Base-by-base conservation (phyloP, 1,140 invertebrate genomes). In the Heliconius hewitsoni region DNA sequence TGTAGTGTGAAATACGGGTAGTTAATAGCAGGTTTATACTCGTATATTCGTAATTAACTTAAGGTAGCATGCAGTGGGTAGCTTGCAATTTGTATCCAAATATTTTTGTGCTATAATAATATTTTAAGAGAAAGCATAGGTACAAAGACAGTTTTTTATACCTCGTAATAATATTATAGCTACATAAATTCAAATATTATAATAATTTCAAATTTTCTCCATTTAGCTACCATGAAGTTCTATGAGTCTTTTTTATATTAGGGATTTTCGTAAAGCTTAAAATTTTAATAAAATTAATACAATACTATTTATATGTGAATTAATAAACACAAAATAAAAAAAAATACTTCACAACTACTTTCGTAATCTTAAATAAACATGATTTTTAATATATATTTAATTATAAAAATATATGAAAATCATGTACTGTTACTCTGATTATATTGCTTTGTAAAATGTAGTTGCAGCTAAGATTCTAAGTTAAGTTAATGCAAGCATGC, bases 401-500 rank as follows among this genome's bases (percentile, higher is more conserved):
- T 66, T 66, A 27, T 30, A 66, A 60, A 60, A 60, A 60, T 46
- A 70, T 70, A 76, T n/a, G 8, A 76, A n/a, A 18, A 66, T 66
- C 27, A 1, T 30, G 27, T 30, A 66, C 5, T 30, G 60, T 30
- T 66, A 13, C 16, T 13, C 27, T 66, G 60, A 66, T 66, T 66
- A 66, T 30, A 66, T 66, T 27, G 60, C 27, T 30, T 66, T 66
- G 27, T 66, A 27, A 66, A 66, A 66, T 66, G 57, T 66, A 66
- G 60, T 30, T 66, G 60, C 60, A 60, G 71, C 37, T 80, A 77
- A 81, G 79, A 74, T 77, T 66, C 57, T 71, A 81, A 37, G 75
- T 81, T 57, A n/a, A 80, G 52, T 80, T 81, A 81, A 74, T 78
- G 75, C 75, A 77, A 81, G 70, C 75, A 75, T 55, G 79, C 60